A percentile compares a stretch with the other conserved stretches of the same genome.
Evolutionary conservation across 2,113 vertebrate genomes (phyloP).

Genomic region (Neotoma lepida): DNA sequence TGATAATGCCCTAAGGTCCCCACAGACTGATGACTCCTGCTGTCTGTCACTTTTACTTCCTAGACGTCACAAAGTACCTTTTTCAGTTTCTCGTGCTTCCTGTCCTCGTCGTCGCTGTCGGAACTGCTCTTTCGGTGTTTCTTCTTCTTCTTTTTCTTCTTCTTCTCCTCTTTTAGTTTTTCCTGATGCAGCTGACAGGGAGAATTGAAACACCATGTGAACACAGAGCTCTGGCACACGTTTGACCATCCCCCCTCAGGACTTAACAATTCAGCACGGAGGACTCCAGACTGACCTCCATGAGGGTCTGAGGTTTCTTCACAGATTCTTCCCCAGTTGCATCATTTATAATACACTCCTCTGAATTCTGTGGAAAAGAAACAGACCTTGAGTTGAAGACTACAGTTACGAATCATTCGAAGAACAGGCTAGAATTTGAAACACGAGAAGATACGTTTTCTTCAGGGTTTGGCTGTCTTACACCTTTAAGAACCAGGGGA

Average conservation of each 20-base stretch:
- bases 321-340: slow-evolving; percentile 80
- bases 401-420: neutral
- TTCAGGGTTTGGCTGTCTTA: neutral
- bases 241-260: neutral
- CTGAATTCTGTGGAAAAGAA: slow-evolving; percentile 80
- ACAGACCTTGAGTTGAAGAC: neutral
- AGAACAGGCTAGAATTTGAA: slow-evolving; percentile 7
- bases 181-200: slow-evolving; percentile 93
- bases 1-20: neutral
- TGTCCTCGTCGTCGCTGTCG: slow-evolving; percentile 94
- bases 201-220: slow-evolving; percentile 18
- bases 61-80: slow-evolving; percentile 86
- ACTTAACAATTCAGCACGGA: neutral
- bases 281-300: slow-evolving; percentile 87
- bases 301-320: slow-evolving; percentile 90
- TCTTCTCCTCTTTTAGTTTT: slow-evolving; percentile 93
- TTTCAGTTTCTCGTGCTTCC: slow-evolving; percentile 95
- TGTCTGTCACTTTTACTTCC: neutral
- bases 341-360: slow-evolving; percentile 85
- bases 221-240: neutral
- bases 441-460: neutral
- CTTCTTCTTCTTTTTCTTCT: slow-evolving; percentile 95
- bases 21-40: neutral
- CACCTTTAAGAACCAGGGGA: neutral
- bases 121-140: slow-evolving; percentile 91